A percentile compares a stretch with the other conserved stretches of the same genome.
phyloP scores from a whole-genome alignment of 2,888 invertebrate species.

The Ferrisia virgata region DNA sequence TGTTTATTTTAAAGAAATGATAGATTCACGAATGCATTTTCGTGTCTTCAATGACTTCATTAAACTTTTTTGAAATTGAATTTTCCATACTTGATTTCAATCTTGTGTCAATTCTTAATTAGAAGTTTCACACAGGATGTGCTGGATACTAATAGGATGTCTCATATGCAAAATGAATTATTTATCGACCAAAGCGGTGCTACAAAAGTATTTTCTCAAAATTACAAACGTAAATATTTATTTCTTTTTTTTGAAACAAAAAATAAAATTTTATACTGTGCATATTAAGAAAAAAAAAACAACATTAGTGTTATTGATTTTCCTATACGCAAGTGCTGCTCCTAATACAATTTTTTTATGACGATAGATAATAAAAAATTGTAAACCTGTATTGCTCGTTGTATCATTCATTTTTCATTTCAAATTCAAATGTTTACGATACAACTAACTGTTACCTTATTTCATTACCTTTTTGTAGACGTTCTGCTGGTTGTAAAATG shows the following conservation, averaged over 20 bases:
- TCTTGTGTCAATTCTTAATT: too few relatives aligned
- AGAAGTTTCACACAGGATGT: too few relatives aligned
- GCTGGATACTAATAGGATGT: background rate
- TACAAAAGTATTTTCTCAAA: background rate
- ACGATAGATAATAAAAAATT: constrained; percentile 18
- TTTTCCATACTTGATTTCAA: too few relatives aligned
- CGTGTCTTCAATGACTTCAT: too few relatives aligned
- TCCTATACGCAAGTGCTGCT: background rate
- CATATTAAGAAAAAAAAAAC: background rate
- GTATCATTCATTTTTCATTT: background rate
- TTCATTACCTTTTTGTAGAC: background rate
- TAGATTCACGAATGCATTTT: too few relatives aligned
- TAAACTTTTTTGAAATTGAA: too few relatives aligned
- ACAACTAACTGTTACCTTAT: background rate
- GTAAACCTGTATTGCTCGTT: background rate
- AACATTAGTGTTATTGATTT: background rate
- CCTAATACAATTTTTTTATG: background rate
- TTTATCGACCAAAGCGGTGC: background rate
- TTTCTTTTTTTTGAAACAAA: background rate
- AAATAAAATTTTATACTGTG: constrained; percentile 11
- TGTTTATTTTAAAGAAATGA: too few relatives aligned
- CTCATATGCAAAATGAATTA: background rate
- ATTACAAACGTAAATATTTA: background rate
- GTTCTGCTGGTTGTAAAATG: background rate
- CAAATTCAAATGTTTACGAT: constrained; percentile 21